A percentile compares a stretch with the other conserved stretches of the same genome.
Conservation (phyloP, 64 coral and sea anemone genomes). For the Montipora sp. region DNA sequence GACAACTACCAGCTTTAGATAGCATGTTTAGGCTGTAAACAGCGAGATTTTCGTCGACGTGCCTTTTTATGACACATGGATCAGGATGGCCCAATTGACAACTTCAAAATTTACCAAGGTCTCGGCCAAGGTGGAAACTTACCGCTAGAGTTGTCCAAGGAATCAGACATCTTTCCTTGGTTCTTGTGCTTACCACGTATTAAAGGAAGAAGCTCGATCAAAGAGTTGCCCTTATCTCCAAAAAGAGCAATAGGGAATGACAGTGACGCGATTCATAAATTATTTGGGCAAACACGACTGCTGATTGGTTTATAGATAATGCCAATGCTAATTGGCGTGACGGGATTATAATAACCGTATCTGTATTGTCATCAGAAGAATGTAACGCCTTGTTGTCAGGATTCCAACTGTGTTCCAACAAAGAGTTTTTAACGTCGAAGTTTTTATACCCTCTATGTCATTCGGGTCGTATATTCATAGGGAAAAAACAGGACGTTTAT, state of each 20-base stretch:
- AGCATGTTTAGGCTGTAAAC: slow-evolving; percentile 12
- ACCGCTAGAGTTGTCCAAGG: slow-evolving; percentile 15
- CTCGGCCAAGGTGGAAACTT: not conserved
- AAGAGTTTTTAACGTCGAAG: not conserved
- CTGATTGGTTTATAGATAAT: slow-evolving; percentile 28
- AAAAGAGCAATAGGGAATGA: slow-evolving; percentile 38
- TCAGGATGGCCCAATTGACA: too few relatives aligned
- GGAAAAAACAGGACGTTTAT: too few relatives aligned
- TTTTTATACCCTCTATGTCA: not conserved
- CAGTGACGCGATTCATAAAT: slow-evolving; percentile 51
- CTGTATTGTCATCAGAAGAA: slow-evolving; percentile 24
- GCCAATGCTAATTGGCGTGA: slow-evolving; percentile 47
- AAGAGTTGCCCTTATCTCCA: not conserved
- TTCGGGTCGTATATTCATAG: not conserved
- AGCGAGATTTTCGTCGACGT: slow-evolving; percentile 6
- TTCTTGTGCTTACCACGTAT: not conserved
- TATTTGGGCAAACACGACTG: not conserved
- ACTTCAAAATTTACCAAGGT: too few relatives aligned
- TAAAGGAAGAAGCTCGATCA: not conserved
- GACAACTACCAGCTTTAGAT: not conserved
- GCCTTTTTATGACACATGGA: not conserved
- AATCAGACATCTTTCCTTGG: slow-evolving; percentile 10
- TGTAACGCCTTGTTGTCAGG: not conserved
- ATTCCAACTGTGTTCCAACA: not conserved
- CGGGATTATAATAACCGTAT: slow-evolving; percentile 21